Evolutionary conservation across 92 coral and sea anemone species (phyloP).

Genomic region (Umimayanthus chanpuru): DNA sequence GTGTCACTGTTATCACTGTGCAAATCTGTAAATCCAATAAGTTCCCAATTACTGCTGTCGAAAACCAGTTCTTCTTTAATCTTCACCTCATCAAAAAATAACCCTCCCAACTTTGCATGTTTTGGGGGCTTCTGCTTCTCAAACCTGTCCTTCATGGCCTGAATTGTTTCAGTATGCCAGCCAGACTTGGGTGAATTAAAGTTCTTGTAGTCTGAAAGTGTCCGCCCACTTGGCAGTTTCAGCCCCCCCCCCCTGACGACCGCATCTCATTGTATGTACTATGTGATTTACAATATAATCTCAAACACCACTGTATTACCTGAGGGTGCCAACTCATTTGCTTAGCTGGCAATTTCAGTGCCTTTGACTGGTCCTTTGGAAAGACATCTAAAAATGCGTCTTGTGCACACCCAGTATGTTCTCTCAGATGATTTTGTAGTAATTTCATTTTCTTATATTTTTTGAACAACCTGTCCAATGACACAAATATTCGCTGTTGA

Average conservation of each 20-base stretch:
- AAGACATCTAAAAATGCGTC: constrained; percentile 26
- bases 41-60: constrained; percentile 51
- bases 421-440: constrained; percentile 34
- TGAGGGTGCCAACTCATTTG: constrained; percentile 47
- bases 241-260: constrained; percentile 44
- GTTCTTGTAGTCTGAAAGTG: constrained; percentile 45
- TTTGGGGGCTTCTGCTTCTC: constrained; percentile 41
- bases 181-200: constrained; percentile 40
- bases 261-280: constrained; percentile 40
- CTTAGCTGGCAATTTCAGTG: constrained; percentile 9
- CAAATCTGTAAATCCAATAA: constrained; percentile 39
- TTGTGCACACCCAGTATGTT: constrained; percentile 37
- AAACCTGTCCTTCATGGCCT: constrained; percentile 37
- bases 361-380: constrained; percentile 6
- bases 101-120: constrained; percentile 46
- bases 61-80: constrained; percentile 44
- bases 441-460: constrained; percentile 39
- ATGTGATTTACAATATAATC: constrained; percentile 29
- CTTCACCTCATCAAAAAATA: constrained; percentile 45
- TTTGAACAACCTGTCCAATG: constrained; percentile 46
- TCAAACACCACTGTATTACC: constrained; percentile 37
- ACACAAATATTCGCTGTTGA: constrained; percentile 31
- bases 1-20: neutral
- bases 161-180: constrained; percentile 16
- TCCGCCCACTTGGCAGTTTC: constrained; percentile 46